phyloP scores from a whole-genome alignment of 2,797 vertebrate species.

The Spinibarbus caldwelli region DNA sequence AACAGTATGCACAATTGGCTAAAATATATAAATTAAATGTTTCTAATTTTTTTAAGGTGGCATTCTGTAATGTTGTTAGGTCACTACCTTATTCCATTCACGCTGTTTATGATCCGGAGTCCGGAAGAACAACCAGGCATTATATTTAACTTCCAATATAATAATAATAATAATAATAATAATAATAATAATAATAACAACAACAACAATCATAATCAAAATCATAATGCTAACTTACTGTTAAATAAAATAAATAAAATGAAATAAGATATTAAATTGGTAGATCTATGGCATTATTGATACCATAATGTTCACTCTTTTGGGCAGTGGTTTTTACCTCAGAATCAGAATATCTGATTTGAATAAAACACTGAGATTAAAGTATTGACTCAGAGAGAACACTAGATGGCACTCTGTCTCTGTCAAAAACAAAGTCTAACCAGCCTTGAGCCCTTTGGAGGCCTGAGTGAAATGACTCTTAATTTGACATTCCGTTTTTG shows the following conservation, averaged over 20 bases:
- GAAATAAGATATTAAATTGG: neutral
- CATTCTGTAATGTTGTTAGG: neutral
- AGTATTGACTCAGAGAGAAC: neutral
- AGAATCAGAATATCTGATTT: neutral
- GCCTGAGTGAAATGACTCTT: neutral
- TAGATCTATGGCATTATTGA: neutral
- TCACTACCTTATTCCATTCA: neutral
- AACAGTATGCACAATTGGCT: neutral
- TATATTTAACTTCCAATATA: neutral
- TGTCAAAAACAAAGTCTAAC: neutral
- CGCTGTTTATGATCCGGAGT: neutral
- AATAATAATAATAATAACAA: too few relatives aligned
- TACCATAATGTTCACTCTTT: neutral
- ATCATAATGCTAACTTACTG: too few relatives aligned
- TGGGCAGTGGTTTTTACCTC: neutral
- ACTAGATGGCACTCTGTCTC: slow-evolving; percentile 9
- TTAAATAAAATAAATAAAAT: neutral
- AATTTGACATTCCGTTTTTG: too few relatives aligned
- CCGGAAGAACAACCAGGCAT: neutral
- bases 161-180: neutral
- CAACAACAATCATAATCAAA: too few relatives aligned
- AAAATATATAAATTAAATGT: neutral
- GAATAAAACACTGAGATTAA: neutral
- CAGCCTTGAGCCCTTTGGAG: too few relatives aligned
- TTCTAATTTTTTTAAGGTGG: neutral